Percentiles rank a stretch among this genome's conserved stretches.
Conservation (phyloP, 1,140 invertebrate species). For the Proctacanthus coquilletti region DNA sequence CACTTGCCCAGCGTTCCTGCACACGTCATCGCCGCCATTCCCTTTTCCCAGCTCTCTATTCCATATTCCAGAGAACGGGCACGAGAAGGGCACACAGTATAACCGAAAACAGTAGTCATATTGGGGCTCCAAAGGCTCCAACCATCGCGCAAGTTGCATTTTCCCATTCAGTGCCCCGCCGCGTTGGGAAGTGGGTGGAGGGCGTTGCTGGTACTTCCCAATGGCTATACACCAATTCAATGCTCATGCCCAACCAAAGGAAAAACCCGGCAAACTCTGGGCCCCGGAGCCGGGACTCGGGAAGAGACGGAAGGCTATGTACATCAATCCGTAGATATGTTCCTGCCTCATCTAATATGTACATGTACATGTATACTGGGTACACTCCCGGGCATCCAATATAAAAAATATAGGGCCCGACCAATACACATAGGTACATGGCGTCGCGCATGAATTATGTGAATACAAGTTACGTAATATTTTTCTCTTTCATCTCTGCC, state of each 20-base stretch:
- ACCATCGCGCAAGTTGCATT: slow-evolving; percentile 2
- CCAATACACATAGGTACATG: too few relatives aligned
- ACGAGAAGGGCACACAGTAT: too few relatives aligned
- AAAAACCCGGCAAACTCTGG: too few relatives aligned
- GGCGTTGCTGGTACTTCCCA: slow-evolving; percentile 3
- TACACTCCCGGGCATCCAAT: background rate
- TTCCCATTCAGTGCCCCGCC: background rate
- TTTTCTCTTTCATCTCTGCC: too few relatives aligned
- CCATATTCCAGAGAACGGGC: too few relatives aligned
- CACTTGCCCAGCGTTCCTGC: background rate
- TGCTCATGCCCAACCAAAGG: slow-evolving; percentile 3
- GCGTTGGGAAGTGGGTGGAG: background rate
- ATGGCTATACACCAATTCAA: slow-evolving; percentile 1
- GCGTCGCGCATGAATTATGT: slow-evolving; percentile 4
- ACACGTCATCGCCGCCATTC: background rate
- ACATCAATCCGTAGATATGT: too few relatives aligned
- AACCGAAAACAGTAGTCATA: background rate
- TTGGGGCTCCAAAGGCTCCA: background rate
- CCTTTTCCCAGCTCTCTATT: background rate
- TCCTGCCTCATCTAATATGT: too few relatives aligned
- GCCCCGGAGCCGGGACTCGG: too few relatives aligned
- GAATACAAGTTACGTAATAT: slow-evolving; percentile 3
- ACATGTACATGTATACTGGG: too few relatives aligned
- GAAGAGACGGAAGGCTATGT: too few relatives aligned
- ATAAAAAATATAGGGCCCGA: too few relatives aligned